Conservation (phyloP, 2,797 vertebrate genomes). For the Anisognathus igniventris region DNA sequence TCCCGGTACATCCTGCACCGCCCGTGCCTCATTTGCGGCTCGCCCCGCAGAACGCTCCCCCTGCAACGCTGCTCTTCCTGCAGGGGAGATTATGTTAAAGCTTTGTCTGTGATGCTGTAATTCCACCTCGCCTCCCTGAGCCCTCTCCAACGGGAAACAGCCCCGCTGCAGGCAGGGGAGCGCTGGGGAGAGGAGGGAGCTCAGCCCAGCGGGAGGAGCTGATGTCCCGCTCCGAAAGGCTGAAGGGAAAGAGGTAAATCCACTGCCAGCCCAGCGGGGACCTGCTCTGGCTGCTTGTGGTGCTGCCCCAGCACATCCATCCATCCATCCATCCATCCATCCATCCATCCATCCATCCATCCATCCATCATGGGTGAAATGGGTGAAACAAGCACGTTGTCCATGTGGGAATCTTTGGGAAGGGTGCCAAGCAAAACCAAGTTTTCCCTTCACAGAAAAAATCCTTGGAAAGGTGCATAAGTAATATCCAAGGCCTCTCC, state of each 20-base stretch:
- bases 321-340: not conserved
- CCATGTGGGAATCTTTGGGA: accelerated
- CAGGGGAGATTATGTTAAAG: not conserved
- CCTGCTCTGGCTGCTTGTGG: accelerated
- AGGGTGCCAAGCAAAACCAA: not conserved
- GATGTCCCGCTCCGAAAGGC: not conserved
- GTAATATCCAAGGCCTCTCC: not conserved
- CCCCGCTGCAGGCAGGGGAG: not conserved
- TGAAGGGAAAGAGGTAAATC: not conserved
- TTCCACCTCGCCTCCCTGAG: not conserved
- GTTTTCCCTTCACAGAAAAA: not conserved
- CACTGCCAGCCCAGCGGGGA: accelerated
- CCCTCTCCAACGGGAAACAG: not conserved
- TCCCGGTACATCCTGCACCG: not conserved
- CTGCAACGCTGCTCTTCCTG: not conserved
- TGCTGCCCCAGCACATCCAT: not conserved
- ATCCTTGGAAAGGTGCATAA: not conserved
- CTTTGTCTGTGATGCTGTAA: not conserved
- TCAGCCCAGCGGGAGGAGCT: not conserved
- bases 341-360: not conserved
- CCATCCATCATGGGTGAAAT: accelerated
- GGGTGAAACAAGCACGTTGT: not conserved
- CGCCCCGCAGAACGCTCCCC: not conserved
- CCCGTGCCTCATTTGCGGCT: not conserved
- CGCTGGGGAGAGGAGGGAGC: not conserved